These are phyloP conservation scores for Sminthopsis crassicaudata DNA, from an alignment of 2,113 vertebrate species.

Conservation along the genomic window DNA sequence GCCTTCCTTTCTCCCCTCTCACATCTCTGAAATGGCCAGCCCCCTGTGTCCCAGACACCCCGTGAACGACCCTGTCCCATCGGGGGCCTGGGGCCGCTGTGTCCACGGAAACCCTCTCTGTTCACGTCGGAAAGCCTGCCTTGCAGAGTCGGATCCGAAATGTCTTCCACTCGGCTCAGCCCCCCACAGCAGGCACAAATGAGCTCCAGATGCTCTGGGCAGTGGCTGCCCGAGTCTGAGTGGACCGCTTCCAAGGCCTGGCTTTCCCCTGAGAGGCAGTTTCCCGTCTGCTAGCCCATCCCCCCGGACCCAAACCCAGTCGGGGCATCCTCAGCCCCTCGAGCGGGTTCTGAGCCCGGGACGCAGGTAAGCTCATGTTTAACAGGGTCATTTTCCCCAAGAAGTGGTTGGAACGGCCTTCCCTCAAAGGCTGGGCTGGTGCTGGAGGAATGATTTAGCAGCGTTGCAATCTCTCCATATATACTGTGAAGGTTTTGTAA, in stretches of 20 bases:
- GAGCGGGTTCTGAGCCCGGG: background rate
- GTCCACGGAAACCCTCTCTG: background rate
- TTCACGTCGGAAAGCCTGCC: background rate
- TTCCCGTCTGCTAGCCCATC: background rate
- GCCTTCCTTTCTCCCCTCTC: no score
- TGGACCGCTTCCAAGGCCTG: constrained; percentile 53
- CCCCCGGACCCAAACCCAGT: background rate
- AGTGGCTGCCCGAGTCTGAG: constrained; percentile 54
- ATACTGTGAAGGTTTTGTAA: background rate
- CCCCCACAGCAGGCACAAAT: constrained; percentile 62
- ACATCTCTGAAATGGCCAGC: background rate
- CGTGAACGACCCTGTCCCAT: background rate
- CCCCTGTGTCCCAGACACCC: background rate
- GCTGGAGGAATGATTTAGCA: background rate
- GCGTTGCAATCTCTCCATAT: background rate
- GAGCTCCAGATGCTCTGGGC: constrained; percentile 74
- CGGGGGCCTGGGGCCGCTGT: no score
- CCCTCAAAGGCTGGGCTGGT: background rate
- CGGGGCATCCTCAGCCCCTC: no score
- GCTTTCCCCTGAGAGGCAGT: constrained; percentile 2
- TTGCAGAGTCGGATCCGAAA: background rate
- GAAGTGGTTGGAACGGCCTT: background rate
- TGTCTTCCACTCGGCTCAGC: constrained; percentile 13
- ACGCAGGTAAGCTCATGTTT: background rate
- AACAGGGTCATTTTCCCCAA: background rate